Evolutionary conservation across 2,888 invertebrate species (phyloP).

Genomic region (Andrena chrysosceles): DNA sequence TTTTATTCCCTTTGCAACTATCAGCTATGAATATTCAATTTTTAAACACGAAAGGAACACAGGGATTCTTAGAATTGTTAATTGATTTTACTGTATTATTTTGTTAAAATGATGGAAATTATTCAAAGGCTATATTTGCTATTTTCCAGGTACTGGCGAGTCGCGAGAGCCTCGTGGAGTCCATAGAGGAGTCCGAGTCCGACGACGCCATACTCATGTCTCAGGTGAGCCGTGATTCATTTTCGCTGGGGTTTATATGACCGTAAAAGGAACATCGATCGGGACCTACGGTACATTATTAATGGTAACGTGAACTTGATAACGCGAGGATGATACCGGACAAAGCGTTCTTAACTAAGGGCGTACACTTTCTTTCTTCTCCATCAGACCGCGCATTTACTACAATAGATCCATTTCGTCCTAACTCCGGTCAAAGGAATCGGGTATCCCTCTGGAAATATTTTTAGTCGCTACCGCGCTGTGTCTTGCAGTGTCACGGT

Average conservation of each 20-base stretch:
- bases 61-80: no score
- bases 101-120: background rate
- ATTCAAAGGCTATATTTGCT: conserved; percentile 27
- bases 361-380: conserved; percentile 18
- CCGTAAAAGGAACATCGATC: conserved; percentile 51
- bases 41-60: no score
- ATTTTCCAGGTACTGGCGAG: conserved; percentile 90
- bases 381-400: background rate
- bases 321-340: background rate
- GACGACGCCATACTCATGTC: conserved; percentile 92
- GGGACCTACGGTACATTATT: conserved; percentile 45
- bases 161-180: conserved; percentile 91
- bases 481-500: background rate
- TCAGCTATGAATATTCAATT: no score
- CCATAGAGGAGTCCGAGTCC: conserved; percentile 90
- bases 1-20: no score
- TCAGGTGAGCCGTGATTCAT: conserved; percentile 86
- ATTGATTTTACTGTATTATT: no score
- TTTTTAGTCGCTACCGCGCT: background rate
- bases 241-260: conserved; percentile 2
- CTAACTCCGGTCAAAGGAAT: conserved; percentile 2
- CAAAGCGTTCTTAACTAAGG: conserved; percentile 12
- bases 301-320: conserved; percentile 44
- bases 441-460: background rate
- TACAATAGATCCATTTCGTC: conserved; percentile 7